A percentile compares a stretch with the other conserved stretches of the same genome.
Conservation (phyloP, 2,113 vertebrate genomes). For the Leucosticte australis region DNA sequence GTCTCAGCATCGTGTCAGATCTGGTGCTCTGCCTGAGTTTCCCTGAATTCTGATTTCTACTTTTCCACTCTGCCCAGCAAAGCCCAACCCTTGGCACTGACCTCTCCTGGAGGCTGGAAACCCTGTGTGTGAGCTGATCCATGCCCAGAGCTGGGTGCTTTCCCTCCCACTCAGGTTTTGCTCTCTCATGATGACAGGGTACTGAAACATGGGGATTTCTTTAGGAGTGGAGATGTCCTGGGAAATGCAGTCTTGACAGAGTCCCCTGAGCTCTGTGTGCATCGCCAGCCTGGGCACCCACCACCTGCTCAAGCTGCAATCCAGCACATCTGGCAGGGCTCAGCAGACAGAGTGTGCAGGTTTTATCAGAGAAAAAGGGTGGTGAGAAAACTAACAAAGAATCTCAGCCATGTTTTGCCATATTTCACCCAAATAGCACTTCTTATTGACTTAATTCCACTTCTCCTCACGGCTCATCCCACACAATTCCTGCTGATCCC, state of each 20-base stretch:
- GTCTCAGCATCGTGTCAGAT: rapidly evolving
- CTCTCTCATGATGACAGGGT: rapidly evolving
- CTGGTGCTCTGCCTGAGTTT: not conserved
- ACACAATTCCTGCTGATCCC: not conserved
- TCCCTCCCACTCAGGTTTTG: not conserved
- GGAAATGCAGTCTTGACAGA: not conserved
- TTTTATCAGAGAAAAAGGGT: not conserved
- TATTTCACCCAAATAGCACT: not conserved
- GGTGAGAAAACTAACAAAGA: not conserved
- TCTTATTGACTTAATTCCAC: not conserved
- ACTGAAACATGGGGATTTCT: not conserved
- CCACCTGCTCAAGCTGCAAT: not conserved
- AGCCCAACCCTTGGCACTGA: not conserved
- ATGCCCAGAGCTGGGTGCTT: not conserved
- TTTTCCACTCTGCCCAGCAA: not conserved
- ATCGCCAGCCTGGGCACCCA: not conserved
- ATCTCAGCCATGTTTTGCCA: not conserved
- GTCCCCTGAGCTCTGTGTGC: not conserved
- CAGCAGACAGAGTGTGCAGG: not conserved
- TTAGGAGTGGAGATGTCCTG: constrained; percentile 26
- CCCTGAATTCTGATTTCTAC: not conserved
- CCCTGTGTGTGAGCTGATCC: not conserved
- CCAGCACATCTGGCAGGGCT: not conserved
- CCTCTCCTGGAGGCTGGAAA: not conserved
- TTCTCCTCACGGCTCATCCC: not conserved